Conservation (phyloP, 2,797 vertebrate genomes). For the Hypotaenidia philippensis region DNA sequence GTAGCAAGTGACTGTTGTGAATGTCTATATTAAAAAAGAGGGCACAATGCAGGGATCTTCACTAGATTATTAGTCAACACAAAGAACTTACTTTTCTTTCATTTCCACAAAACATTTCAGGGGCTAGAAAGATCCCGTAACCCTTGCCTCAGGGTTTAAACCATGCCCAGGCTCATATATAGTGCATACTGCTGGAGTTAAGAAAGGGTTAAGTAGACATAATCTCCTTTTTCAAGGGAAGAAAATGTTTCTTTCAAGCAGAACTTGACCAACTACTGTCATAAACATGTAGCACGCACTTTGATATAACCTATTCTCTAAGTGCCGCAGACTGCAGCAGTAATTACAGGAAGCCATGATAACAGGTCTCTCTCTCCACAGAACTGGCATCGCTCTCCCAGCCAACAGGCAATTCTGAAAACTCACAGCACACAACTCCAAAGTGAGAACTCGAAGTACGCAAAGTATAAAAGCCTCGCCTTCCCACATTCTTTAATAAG, state of each 20-base stretch:
- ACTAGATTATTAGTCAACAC: conserved; percentile 29
- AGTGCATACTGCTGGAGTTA: not conserved
- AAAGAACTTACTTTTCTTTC: conserved; percentile 40
- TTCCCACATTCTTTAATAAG: conserved; percentile 56
- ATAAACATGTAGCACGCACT: conserved; percentile 75
- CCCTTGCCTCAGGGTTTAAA: not conserved
- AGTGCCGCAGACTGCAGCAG: conserved; percentile 76
- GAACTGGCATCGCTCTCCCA: conserved; percentile 60
- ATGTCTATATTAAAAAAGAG: conserved; percentile 29
- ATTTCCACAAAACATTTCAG: conserved; percentile 10
- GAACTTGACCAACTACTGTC: conserved; percentile 76
- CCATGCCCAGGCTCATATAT: not conserved
- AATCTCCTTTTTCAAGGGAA: conserved; percentile 55
- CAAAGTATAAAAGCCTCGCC: conserved; percentile 35
- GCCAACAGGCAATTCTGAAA: conserved; percentile 61
- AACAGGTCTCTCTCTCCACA: conserved; percentile 70
- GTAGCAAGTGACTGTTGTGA: conserved; percentile 38
- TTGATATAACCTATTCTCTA: conserved; percentile 74
- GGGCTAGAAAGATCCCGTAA: not conserved
- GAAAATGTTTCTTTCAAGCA: conserved; percentile 72
- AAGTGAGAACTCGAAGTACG: conserved; percentile 35
- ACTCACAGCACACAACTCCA: conserved; percentile 5
- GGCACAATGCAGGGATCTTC: not conserved
- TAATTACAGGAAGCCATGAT: conserved; percentile 81
- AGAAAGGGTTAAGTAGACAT: conserved; percentile 73